Conservation (phyloP, 2,888 invertebrate species). For the Chelonus formosanus region DNA sequence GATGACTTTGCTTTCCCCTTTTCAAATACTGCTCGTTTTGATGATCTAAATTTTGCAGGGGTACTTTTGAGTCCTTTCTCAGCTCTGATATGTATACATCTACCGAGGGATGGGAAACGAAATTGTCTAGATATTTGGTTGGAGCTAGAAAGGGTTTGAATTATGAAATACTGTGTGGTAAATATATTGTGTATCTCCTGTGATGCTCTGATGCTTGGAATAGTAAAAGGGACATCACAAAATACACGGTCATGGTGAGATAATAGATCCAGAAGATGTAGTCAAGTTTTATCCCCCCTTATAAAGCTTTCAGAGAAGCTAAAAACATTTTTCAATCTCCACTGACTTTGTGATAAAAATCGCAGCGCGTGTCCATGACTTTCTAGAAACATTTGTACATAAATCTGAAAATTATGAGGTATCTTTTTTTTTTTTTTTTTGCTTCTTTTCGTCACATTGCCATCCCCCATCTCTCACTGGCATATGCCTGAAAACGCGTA, state of each 20-base stretch:
- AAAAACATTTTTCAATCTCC: slow-evolving; percentile 63
- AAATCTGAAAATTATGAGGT: slow-evolving; percentile 64
- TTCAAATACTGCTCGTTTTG: slow-evolving; percentile 15
- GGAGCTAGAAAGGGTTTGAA: slow-evolving; percentile 58
- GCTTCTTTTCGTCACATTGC: slow-evolving; percentile 34
- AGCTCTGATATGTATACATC: neutral
- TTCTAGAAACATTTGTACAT: slow-evolving; percentile 61
- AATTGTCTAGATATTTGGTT: slow-evolving; percentile 41
- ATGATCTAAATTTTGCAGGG: slow-evolving; percentile 32
- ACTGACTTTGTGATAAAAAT: slow-evolving; percentile 61
- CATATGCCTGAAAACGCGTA: slow-evolving; percentile 64
- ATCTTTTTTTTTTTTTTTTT: slow-evolving; percentile 27
- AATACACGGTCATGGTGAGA: slow-evolving; percentile 37
- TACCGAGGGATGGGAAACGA: slow-evolving; percentile 36
- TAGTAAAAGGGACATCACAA: slow-evolving; percentile 34
- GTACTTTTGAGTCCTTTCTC: slow-evolving; percentile 15
- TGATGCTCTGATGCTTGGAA: neutral
- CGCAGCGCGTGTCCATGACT: slow-evolving; percentile 45
- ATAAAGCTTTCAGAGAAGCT: slow-evolving; percentile 19
- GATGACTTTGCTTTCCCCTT: neutral
- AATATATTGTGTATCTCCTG: slow-evolving; percentile 3
- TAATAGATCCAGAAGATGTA: slow-evolving; percentile 38
- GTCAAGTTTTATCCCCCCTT: slow-evolving; percentile 5
- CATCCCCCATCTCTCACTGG: slow-evolving; percentile 39
- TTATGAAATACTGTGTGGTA: slow-evolving; percentile 49